These are phyloP conservation scores for Odontocolon sp. DNA, from an alignment of 2,888 invertebrate genomes.

Conservation along the genomic window DNA sequence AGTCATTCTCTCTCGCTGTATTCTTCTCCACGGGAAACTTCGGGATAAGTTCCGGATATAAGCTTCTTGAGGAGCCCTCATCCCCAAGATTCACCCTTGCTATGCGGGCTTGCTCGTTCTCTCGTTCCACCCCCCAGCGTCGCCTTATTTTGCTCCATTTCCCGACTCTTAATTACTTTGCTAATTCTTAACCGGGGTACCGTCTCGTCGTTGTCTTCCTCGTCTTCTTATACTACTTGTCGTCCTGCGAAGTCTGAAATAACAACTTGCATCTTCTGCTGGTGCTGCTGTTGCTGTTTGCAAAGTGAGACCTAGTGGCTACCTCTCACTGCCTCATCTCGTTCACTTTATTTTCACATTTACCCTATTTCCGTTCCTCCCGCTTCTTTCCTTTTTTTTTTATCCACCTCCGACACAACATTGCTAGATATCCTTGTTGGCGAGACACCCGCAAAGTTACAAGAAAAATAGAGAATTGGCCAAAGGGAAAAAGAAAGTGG, in stretches of 20 bases:
- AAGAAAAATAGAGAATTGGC: slow-evolving; percentile 22
- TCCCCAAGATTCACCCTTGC: slow-evolving; percentile 40
- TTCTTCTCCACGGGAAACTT: slow-evolving; percentile 57
- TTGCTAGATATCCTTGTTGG: neutral
- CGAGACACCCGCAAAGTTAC: slow-evolving; percentile 20
- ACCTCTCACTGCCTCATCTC: slow-evolving; percentile 41
- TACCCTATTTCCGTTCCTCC: slow-evolving; percentile 21
- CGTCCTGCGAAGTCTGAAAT: slow-evolving; percentile 72
- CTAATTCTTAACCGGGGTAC: slow-evolving; percentile 76
- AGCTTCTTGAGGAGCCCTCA: slow-evolving; percentile 63
- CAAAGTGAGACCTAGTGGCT: slow-evolving; percentile 11
- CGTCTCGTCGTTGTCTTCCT: slow-evolving; percentile 52
- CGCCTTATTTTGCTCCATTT: slow-evolving; percentile 77
- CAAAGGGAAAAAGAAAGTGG: slow-evolving; percentile 16
- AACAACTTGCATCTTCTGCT: slow-evolving; percentile 70
- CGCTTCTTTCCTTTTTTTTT: slow-evolving; percentile 6
- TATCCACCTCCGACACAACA: slow-evolving; percentile 12
- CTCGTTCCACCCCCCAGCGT: neutral
- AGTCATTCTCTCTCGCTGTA: slow-evolving; percentile 44
- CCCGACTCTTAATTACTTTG: slow-evolving; percentile 78
- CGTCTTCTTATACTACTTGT: slow-evolving; percentile 61
- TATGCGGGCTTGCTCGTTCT: neutral
- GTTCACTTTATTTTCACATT: slow-evolving; percentile 53
- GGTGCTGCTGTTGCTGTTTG: slow-evolving; percentile 31
- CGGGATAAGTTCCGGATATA: slow-evolving; percentile 74